These are phyloP conservation scores for Torymus texanus DNA, from an alignment of 2,888 invertebrate genomes.

Conservation along the genomic window DNA sequence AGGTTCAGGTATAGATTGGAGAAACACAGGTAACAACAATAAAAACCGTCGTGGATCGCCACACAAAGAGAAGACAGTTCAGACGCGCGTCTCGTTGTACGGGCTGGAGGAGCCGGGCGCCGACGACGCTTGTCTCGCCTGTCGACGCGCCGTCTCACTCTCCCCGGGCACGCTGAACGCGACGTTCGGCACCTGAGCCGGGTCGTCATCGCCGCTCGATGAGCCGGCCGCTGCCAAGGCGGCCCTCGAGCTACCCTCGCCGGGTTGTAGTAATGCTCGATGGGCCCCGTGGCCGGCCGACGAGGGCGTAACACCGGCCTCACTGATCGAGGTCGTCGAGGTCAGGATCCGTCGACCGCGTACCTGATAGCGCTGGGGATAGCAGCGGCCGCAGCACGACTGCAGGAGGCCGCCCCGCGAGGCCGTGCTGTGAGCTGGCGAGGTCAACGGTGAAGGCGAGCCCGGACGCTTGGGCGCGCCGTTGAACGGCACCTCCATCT, in stretches of 20 bases:
- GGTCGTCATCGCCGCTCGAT: slow-evolving; percentile 66
- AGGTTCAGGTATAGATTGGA: not conserved
- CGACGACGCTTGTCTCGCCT: slow-evolving; percentile 45
- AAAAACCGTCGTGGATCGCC: not conserved
- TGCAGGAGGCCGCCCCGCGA: slow-evolving; percentile 83
- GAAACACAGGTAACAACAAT: not conserved
- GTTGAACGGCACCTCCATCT: slow-evolving; percentile 95
- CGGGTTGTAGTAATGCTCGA: slow-evolving; percentile 21
- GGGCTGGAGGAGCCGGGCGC: slow-evolving; percentile 63
- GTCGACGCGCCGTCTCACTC: slow-evolving; percentile 59
- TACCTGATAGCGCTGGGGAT: slow-evolving; percentile 93
- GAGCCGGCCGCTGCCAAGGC: slow-evolving; percentile 48
- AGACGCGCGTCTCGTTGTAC: slow-evolving; percentile 74
- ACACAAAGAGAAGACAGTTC: slow-evolving; percentile 51
- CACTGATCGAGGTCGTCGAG: slow-evolving; percentile 73
- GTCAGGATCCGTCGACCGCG: slow-evolving; percentile 74
- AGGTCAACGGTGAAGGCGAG: slow-evolving; percentile 90
- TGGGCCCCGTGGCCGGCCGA: slow-evolving; percentile 3
- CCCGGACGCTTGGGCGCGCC: slow-evolving; percentile 95
- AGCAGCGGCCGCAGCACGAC: slow-evolving; percentile 89
- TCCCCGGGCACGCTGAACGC: slow-evolving; percentile 72
- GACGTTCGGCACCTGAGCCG: slow-evolving; percentile 71
- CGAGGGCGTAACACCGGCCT: slow-evolving; percentile 60
- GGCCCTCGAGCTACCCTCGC: slow-evolving; percentile 49
- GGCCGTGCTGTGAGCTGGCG: slow-evolving; percentile 90